Evolutionary conservation across 2,797 vertebrate genomes (phyloP).

Genomic region (Triplophysa yarkandensis): DNA sequence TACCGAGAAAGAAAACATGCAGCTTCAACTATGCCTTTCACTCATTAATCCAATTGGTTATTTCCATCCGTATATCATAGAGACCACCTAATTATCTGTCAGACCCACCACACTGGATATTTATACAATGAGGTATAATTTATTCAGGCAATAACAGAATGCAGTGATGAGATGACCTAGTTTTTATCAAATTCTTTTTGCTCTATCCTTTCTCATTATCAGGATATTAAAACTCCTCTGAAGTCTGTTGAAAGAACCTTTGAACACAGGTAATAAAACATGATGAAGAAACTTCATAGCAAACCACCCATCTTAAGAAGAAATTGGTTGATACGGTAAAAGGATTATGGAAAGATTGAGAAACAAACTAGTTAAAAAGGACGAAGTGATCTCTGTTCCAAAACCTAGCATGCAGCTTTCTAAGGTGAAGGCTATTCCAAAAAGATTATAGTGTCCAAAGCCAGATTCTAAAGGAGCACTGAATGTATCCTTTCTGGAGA

Average conservation of each 20-base stretch:
- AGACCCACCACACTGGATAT: slow-evolving; percentile 10
- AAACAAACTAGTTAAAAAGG: neutral
- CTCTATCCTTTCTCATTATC: slow-evolving; percentile 36
- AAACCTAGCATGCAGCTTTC: neutral
- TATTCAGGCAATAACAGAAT: slow-evolving; percentile 35
- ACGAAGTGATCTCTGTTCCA: neutral
- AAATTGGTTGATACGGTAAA: neutral
- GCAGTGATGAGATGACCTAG: slow-evolving; percentile 37
- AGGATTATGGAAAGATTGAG: neutral
- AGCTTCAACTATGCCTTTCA: neutral
- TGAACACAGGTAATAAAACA: slow-evolving; percentile 45
- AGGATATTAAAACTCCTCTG: slow-evolving; percentile 32
- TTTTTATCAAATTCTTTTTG: slow-evolving; percentile 23
- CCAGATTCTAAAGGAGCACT: neutral
- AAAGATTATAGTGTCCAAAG: neutral
- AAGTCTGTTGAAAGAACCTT: slow-evolving; percentile 33
- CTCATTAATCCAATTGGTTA: slow-evolving; percentile 14
- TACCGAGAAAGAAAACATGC: neutral
- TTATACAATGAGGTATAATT: slow-evolving; percentile 25
- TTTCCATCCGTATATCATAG: slow-evolving; percentile 5
- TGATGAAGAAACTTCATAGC: slow-evolving; percentile 31
- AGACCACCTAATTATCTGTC: slow-evolving; percentile 42
- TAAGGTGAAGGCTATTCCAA: neutral
- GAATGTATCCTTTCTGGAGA: neutral
- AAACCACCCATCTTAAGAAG: slow-evolving; percentile 21